Evolutionary conservation across 1,140 invertebrate species (phyloP).

Genomic region (Tyrophagus putrescentiae): DNA sequence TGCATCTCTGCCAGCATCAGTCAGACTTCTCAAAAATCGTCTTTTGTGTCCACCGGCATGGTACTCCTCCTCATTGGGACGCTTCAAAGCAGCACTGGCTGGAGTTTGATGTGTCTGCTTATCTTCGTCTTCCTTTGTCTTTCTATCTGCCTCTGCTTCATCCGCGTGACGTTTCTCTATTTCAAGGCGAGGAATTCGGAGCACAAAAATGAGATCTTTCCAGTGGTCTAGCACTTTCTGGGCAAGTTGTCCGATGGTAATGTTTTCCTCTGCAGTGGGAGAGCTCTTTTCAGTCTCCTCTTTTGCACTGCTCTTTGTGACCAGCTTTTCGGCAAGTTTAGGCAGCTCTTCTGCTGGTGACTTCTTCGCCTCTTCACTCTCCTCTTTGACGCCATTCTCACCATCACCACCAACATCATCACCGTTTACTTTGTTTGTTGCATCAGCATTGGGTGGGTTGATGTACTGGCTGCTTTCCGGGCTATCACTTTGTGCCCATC

Average conservation of each 20-base stretch:
- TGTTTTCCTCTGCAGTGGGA: background rate
- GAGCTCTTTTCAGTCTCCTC: background rate
- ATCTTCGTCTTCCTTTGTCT: conserved; percentile 22
- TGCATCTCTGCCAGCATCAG: conserved; percentile 5
- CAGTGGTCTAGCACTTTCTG: conserved; percentile 36
- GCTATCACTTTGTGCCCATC: conserved; percentile 43
- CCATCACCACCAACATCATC: background rate
- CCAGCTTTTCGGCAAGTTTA: conserved; percentile 13
- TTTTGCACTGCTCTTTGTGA: conserved; percentile 6
- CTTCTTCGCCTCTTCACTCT: background rate
- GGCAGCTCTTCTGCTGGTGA: background rate
- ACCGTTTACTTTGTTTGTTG: background rate
- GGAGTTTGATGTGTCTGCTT: too few species aligned
- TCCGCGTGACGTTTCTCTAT: conserved; percentile 82
- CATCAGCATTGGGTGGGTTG: background rate
- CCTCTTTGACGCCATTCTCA: conserved; percentile 1
- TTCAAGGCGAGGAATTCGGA: conserved; percentile 87
- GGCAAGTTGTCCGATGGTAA: conserved; percentile 16
- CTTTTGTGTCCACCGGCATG: conserved; percentile 14
- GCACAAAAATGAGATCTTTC: conserved; percentile 68
- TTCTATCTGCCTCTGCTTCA: conserved; percentile 56
- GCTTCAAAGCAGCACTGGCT: background rate
- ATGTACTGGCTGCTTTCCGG: background rate
- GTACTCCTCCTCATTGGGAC: conserved; percentile 10
- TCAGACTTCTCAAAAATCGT: conserved; percentile 9